Evolutionary conservation across 2,113 vertebrate genomes (phyloP).

Genomic region (Oxyura jamaicensis): DNA sequence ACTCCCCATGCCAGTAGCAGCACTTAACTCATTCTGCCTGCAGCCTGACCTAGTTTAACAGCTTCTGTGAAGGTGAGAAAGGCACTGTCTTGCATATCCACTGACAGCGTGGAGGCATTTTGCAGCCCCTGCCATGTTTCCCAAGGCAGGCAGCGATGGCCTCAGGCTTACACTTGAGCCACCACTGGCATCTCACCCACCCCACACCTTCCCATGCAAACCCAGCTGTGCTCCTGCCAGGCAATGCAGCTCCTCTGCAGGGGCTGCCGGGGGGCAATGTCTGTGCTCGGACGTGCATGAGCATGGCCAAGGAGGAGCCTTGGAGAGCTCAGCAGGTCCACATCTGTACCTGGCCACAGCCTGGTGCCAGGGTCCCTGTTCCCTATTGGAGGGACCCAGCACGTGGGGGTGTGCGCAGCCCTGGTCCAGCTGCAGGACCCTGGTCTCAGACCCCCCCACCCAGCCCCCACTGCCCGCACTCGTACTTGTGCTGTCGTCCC

Average conservation of each 20-base stretch:
- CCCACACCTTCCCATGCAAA: background rate
- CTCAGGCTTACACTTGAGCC: background rate
- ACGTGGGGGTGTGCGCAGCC: rapidly evolving
- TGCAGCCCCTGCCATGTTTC: background rate
- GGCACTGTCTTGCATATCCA: too few relatives aligned
- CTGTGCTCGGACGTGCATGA: rapidly evolving
- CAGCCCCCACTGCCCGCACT: rapidly evolving
- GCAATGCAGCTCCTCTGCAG: background rate
- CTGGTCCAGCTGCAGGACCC: background rate
- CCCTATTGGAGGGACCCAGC: background rate
- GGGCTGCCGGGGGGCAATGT: background rate
- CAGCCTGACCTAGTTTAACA: background rate
- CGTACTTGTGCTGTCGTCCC: background rate
- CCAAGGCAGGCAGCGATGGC: background rate
- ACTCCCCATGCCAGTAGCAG: rapidly evolving
- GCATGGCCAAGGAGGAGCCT: rapidly evolving
- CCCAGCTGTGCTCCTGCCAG: background rate
- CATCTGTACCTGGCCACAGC: background rate
- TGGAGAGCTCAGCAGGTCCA: background rate
- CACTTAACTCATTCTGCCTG: background rate
- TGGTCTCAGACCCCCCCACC: too few relatives aligned
- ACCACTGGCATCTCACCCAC: background rate
- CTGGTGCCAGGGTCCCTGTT: background rate
- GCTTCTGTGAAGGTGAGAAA: background rate
- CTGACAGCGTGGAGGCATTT: background rate